phyloP scores from a whole-genome alignment of 1,140 invertebrate genomes.

The Pemphigus obesinymphae region DNA sequence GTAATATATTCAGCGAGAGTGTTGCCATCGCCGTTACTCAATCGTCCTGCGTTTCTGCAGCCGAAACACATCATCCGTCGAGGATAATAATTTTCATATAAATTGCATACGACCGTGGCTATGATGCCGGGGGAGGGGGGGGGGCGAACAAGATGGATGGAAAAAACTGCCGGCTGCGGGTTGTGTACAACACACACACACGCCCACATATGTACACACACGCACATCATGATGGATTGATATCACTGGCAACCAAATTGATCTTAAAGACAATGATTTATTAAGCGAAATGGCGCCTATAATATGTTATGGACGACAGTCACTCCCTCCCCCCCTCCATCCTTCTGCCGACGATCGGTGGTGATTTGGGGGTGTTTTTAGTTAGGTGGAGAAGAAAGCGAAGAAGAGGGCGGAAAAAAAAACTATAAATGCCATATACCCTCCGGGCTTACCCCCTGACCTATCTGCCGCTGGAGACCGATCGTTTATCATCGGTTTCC shows the following conservation, averaged over 20 bases:
- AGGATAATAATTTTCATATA: conserved; percentile 29
- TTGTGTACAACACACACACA: not conserved
- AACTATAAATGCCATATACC: not conserved
- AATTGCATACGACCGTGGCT: too few species aligned
- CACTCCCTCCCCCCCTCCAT: not conserved
- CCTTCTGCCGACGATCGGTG: too few species aligned
- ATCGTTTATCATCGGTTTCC: conserved; percentile 37
- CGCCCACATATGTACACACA: not conserved
- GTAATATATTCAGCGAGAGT: not conserved
- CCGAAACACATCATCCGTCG: not conserved
- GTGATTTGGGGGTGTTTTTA: not conserved
- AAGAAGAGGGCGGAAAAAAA: not conserved
- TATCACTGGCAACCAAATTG: conserved; percentile 37
- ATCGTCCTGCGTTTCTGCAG: not conserved
- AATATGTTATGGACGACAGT: conserved; percentile 36
- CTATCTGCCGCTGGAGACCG: not conserved
- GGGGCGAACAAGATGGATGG: conserved; percentile 29
- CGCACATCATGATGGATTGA: conserved; percentile 28
- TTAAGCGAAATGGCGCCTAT: conserved; percentile 38
- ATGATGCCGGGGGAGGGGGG: not conserved
- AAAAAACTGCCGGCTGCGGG: conserved; percentile 28
- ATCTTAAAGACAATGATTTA: conserved; percentile 40
- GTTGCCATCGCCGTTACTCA: not conserved
- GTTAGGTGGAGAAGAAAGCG: not conserved
- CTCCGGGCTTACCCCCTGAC: not conserved